A percentile compares a stretch with the other conserved stretches of the same genome.
These are phyloP conservation scores for Hippocampus guttulatus DNA, from an alignment of 2,113 vertebrate species.

Conservation along the genomic window DNA sequence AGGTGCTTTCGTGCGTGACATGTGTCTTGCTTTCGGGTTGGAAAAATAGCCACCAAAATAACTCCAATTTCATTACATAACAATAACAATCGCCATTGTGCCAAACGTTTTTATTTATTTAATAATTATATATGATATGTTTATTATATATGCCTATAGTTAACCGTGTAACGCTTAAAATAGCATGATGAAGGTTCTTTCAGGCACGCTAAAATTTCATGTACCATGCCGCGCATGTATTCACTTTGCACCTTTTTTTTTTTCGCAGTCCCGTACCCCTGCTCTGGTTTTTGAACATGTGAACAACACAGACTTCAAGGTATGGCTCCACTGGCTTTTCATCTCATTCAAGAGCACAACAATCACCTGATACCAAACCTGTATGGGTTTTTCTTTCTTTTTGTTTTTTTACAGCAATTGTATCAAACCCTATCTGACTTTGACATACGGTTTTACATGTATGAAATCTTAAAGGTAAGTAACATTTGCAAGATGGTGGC, in stretches of 20 bases:
- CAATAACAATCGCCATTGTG: no score
- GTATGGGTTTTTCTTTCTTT: slow-evolving; percentile 6
- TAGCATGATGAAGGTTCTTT: no score
- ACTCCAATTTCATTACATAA: no score
- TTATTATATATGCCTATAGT: no score
- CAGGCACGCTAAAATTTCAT: neutral
- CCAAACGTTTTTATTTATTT: no score
- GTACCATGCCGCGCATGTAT: neutral
- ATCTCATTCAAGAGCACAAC: neutral
- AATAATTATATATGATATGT: no score
- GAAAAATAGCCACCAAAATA: no score
- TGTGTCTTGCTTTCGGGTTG: no score
- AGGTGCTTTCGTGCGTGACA: no score
- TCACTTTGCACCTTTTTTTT: neutral
- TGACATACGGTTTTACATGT: slow-evolving; percentile 88
- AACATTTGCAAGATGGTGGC: neutral
- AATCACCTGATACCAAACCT: neutral
- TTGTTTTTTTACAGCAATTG: slow-evolving; percentile 70
- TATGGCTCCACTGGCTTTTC: slow-evolving; percentile 33
- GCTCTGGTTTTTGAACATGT: slow-evolving; percentile 85
- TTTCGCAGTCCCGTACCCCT: slow-evolving; percentile 78
- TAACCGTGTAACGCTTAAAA: no score
- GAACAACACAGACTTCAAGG: slow-evolving; percentile 88
- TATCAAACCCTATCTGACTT: slow-evolving; percentile 85
- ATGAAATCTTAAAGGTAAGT: slow-evolving; percentile 83